A percentile compares a stretch with the other conserved stretches of the same genome.
These are phyloP conservation scores for Galeopterus variegatus DNA, from an alignment of 2,113 vertebrate species.

Conservation along the genomic window DNA sequence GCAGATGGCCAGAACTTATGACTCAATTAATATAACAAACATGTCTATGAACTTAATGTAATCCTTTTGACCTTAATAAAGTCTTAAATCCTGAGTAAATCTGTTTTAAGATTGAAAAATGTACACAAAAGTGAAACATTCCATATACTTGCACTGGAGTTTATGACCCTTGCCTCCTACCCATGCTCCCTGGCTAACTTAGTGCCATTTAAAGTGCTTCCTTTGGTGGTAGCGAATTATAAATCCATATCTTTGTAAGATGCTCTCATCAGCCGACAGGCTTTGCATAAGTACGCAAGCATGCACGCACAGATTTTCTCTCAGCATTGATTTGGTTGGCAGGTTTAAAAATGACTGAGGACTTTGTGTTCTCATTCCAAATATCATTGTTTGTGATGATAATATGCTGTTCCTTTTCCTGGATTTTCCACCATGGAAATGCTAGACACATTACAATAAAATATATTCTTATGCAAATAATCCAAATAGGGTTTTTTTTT, in stretches of 20 bases:
- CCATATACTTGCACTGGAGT: conserved; percentile 43
- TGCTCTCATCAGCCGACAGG: not conserved
- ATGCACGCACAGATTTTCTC: not conserved
- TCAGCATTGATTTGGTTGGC: conserved; percentile 73
- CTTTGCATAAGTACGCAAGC: not conserved
- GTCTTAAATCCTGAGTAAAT: conserved; percentile 82
- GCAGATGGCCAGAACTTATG: conserved; percentile 86
- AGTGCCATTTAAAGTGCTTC: conserved; percentile 78
- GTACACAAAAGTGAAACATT: conserved; percentile 73
- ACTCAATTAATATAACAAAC: conserved; percentile 91
- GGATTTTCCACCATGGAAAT: conserved; percentile 74
- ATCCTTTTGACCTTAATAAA: conserved; percentile 87
- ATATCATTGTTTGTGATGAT: conserved; percentile 78
- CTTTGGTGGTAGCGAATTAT: conserved; percentile 73
- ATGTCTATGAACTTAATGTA: conserved; percentile 83
- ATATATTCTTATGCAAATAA: conserved; percentile 82
- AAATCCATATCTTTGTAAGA: conserved; percentile 76
- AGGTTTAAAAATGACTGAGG: conserved; percentile 75
- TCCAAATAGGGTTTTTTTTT: conserved; percentile 72
- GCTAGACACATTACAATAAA: conserved; percentile 72
- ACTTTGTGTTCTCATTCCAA: conserved; percentile 76
- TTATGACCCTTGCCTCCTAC: conserved; percentile 78
- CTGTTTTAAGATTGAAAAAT: conserved; percentile 82
- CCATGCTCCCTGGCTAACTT: conserved; percentile 64
- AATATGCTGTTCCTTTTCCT: conserved; percentile 68